Evolutionary conservation across 2,888 invertebrate genomes (phyloP).

Genomic region (Atethmia centrago): DNA sequence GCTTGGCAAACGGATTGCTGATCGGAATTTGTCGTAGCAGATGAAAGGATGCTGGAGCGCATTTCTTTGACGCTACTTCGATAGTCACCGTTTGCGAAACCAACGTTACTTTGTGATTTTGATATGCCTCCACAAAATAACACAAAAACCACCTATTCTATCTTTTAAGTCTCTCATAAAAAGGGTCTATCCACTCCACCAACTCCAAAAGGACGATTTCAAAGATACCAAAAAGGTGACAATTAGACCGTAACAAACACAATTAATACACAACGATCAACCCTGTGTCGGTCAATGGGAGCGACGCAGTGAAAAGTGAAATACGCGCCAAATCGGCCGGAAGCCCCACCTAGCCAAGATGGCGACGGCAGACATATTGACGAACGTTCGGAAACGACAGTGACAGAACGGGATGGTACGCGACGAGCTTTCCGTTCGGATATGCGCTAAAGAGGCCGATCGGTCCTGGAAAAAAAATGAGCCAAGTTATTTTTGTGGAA

Average conservation of each 20-base stretch:
- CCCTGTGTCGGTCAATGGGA: slow-evolving; percentile 64
- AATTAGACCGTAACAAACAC: slow-evolving; percentile 68
- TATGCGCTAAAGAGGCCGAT: slow-evolving; percentile 64
- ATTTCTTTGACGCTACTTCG: background rate
- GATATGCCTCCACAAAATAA: background rate
- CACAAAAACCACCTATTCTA: slow-evolving; percentile 5
- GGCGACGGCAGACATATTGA: slow-evolving; percentile 75
- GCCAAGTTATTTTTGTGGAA: slow-evolving; percentile 63
- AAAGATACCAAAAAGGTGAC: slow-evolving; percentile 63
- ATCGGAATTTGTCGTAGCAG: background rate
- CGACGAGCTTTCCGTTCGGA: slow-evolving; percentile 69
- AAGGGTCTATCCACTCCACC: slow-evolving; percentile 53
- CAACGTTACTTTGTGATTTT: too few relatives aligned
- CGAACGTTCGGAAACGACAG: slow-evolving; percentile 73
- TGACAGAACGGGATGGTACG: slow-evolving; percentile 75
- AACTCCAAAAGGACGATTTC: slow-evolving; percentile 58
- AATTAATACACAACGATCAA: slow-evolving; percentile 66
- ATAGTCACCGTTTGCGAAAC: background rate
- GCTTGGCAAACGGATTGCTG: background rate
- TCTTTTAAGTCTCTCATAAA: slow-evolving; percentile 26
- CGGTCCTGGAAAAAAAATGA: slow-evolving; percentile 63
- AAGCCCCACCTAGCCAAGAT: slow-evolving; percentile 69
- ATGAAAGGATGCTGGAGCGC: background rate
- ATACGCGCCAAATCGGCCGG: slow-evolving; percentile 69
- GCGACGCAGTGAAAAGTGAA: slow-evolving; percentile 72